These are phyloP conservation scores for Margaritifera margaritifera DNA, from an alignment of 2,888 invertebrate species.

Conservation along the genomic window DNA sequence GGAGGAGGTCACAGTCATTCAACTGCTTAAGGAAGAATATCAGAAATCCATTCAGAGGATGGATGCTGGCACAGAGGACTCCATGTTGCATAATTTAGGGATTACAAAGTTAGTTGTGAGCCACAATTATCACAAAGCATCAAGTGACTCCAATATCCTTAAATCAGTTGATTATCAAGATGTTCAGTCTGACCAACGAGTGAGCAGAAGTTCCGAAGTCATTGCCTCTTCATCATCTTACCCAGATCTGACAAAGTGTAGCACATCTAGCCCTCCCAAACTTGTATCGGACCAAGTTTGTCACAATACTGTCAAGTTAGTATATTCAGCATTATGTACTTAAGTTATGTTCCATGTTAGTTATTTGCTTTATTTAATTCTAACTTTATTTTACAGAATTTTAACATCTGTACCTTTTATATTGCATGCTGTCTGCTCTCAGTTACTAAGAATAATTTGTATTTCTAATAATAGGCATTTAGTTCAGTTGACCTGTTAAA, in stretches of 20 bases:
- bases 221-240: conserved; percentile 57
- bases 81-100: conserved; percentile 5
- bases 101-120: too few relatives aligned
- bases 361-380: too few relatives aligned
- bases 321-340: background rate
- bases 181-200: conserved; percentile 11
- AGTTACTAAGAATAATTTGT: background rate
- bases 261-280: conserved; percentile 40
- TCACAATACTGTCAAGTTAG: conserved; percentile 65
- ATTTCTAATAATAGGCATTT: background rate
- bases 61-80: conserved; percentile 30
- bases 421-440: too few relatives aligned
- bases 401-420: too few relatives aligned
- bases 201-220: conserved; percentile 20
- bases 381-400: too few relatives aligned
- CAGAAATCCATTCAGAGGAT: conserved; percentile 19
- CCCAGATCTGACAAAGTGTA: conserved; percentile 56
- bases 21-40: conserved; percentile 62
- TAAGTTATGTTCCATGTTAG: too few relatives aligned
- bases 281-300: conserved; percentile 62
- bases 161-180: conserved; percentile 32
- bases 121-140: conserved; percentile 34
- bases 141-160: conserved; percentile 61
- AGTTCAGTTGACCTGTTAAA: background rate
- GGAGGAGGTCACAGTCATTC: conserved; percentile 57